Evolutionary conservation across 2,888 invertebrate genomes (phyloP).

Genomic region (Idaea biselata): DNA sequence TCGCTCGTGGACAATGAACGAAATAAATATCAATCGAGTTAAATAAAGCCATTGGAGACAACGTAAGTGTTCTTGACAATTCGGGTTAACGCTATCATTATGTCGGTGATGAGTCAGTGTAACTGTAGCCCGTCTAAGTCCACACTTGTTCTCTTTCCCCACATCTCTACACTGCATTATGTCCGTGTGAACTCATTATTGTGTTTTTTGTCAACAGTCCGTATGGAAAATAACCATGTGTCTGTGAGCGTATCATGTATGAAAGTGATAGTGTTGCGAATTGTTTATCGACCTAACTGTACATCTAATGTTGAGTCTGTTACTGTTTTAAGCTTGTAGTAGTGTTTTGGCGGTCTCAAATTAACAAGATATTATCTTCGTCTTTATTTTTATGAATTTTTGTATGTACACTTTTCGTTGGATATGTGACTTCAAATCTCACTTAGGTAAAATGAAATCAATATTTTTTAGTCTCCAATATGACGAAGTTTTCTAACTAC

Average conservation of each 20-base stretch:
- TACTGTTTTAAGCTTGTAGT: neutral
- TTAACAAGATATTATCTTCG: too few relatives aligned
- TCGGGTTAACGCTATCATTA: conserved; percentile 59
- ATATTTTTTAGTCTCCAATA: too few relatives aligned
- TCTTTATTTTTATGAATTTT: too few relatives aligned
- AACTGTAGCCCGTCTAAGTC: conserved; percentile 62
- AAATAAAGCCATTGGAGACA: conserved; percentile 47
- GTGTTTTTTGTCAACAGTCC: conserved; percentile 40
- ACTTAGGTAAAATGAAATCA: too few relatives aligned
- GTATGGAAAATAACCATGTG: conserved; percentile 33
- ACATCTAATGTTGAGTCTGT: neutral
- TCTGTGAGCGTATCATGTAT: conserved; percentile 29
- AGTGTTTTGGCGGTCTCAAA: neutral
- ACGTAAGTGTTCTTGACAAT: conserved; percentile 50
- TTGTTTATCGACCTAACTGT: neutral
- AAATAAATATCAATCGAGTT: conserved; percentile 40
- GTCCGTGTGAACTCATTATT: conserved; percentile 55
- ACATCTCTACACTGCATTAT: conserved; percentile 66
- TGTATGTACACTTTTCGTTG: too few relatives aligned
- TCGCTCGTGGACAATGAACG: conserved; percentile 21
- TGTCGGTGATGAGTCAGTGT: conserved; percentile 61
- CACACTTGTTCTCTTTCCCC: conserved; percentile 65
- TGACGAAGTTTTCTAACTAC: too few relatives aligned
- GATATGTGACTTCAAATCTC: too few relatives aligned
- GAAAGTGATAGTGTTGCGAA: conserved; percentile 13